Conservation (phyloP, 2,797 vertebrate genomes). For the Schizothorax lantsangensis region DNA sequence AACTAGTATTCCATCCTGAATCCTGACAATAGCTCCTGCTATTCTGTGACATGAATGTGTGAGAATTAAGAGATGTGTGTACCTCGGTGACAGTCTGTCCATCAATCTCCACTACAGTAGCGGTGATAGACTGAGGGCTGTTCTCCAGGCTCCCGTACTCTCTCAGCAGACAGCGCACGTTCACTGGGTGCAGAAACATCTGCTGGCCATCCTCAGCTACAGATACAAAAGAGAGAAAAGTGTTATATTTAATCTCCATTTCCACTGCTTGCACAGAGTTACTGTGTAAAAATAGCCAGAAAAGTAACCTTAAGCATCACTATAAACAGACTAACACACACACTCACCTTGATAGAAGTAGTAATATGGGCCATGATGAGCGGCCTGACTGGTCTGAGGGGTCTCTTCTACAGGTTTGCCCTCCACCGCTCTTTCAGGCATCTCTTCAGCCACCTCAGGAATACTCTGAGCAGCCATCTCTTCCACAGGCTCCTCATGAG, state of each 20-base stretch:
- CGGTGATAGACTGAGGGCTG: constrained; percentile 92
- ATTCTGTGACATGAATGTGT: neutral
- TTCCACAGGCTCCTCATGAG: constrained; percentile 69
- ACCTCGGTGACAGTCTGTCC: constrained; percentile 85
- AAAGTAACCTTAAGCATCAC: neutral
- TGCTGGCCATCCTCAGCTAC: constrained; percentile 95
- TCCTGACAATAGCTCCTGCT: neutral
- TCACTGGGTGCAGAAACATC: constrained; percentile 97
- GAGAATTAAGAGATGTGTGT: neutral
- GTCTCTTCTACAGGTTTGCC: constrained; percentile 67
- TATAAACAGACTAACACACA: constrained; percentile 14
- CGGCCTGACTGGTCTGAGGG: constrained; percentile 63
- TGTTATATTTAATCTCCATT: neutral
- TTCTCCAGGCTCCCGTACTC: constrained; percentile 95
- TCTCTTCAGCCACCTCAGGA: constrained; percentile 67
- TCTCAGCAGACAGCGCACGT: constrained; percentile 91
- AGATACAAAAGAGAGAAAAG: neutral
- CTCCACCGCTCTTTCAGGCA: constrained; percentile 72
- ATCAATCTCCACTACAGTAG: constrained; percentile 91
- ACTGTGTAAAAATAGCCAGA: neutral
- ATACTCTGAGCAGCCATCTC: constrained; percentile 59
- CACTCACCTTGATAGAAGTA: constrained; percentile 98
- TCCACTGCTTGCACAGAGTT: neutral
- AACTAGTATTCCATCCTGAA: neutral
- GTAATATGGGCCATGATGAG: constrained; percentile 87